Conservation (phyloP, 2,888 invertebrate species). For the Eumacrocentrus americanus region DNA sequence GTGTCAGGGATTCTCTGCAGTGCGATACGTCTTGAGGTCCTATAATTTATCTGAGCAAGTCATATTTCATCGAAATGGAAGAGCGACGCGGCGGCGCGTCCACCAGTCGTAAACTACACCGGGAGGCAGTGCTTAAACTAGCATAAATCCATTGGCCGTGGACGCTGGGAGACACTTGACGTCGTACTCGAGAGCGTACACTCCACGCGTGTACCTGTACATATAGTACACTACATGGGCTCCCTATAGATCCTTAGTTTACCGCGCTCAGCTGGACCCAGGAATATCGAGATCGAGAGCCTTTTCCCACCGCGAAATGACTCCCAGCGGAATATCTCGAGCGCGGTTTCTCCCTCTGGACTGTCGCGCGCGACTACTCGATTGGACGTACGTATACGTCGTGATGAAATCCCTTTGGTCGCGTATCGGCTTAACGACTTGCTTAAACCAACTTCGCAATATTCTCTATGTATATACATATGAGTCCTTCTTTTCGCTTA, state of each 20-base stretch:
- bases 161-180: conserved; percentile 31
- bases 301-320: conserved; percentile 30
- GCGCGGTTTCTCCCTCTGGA: conserved; percentile 17
- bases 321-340: conserved; percentile 28
- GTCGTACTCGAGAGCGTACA: conserved; percentile 19
- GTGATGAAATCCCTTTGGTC: conserved; percentile 25
- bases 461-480: too few species aligned
- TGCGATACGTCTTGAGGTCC: not conserved
- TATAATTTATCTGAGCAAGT: conserved; percentile 38
- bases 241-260: not conserved
- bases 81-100: conserved; percentile 34
- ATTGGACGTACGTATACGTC: conserved; percentile 15
- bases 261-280: not conserved
- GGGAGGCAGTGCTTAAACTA: conserved; percentile 44
- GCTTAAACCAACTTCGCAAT: conserved; percentile 14
- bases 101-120: conserved; percentile 41
- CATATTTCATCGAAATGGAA: conserved; percentile 45
- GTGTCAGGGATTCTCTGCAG: too few species aligned
- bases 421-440: conserved; percentile 11
- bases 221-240: conserved; percentile 1
- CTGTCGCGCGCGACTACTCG: conserved; percentile 16
- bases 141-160: conserved; percentile 47
- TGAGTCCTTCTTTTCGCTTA: too few species aligned
- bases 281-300: conserved; percentile 23
- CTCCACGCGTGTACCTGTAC: not conserved